Percentiles rank a stretch among this genome's conserved stretches.
These are phyloP conservation scores for Linhomoeus sp. DNA, from an alignment of 2,888 invertebrate genomes.

Conservation along the genomic window DNA sequence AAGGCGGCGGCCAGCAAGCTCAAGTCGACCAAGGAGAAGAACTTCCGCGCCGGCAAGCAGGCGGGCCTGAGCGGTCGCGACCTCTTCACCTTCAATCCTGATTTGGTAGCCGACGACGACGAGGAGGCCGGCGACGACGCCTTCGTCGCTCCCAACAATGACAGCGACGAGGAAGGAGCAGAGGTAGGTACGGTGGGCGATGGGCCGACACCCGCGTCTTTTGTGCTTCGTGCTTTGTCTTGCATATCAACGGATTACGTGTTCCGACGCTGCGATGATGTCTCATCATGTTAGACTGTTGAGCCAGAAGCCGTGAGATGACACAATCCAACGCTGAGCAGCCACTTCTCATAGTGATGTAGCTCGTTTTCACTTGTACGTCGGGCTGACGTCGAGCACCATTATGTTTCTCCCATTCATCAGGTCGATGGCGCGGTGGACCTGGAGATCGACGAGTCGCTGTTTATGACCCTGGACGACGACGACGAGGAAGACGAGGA, in stretches of 20 bases:
- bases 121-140: slow-evolving; percentile 54
- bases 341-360: no score
- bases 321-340: no score
- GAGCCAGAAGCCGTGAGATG: no score
- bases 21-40: slow-evolving; percentile 70
- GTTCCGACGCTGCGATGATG: no score
- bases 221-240: no score
- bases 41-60: slow-evolving; percentile 20
- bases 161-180: not conserved
- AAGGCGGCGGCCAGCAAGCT: slow-evolving; percentile 39
- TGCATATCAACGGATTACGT: no score
- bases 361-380: no score
- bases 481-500: slow-evolving; percentile 11
- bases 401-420: no score
- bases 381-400: not conserved
- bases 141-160: not conserved
- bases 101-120: slow-evolving; percentile 55
- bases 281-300: no score
- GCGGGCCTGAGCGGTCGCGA: slow-evolving; percentile 90
- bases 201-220: no score
- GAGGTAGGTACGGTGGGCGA: not conserved
- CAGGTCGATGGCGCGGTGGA: slow-evolving; percentile 17
- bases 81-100: slow-evolving; percentile 98
- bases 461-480: slow-evolving; percentile 28
- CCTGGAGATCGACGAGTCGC: slow-evolving; percentile 23